phyloP scores from a whole-genome alignment of 2,888 invertebrate genomes.

The Chrysotoxum bicinctum region DNA sequence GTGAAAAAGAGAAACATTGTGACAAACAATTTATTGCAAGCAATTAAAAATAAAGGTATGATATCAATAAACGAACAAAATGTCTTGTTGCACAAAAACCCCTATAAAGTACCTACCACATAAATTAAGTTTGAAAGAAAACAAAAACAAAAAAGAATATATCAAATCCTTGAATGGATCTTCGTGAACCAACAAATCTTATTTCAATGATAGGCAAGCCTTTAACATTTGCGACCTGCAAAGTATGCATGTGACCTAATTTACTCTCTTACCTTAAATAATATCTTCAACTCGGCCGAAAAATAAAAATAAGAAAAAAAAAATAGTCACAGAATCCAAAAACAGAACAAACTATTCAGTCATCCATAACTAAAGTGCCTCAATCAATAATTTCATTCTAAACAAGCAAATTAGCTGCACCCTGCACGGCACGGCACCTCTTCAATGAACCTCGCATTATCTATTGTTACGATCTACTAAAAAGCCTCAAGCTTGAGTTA shows the following conservation, averaged over 20 bases:
- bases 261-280: conserved; percentile 4
- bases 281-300: neutral
- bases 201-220: conserved; percentile 23
- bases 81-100: too few species aligned
- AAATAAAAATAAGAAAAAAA: neutral
- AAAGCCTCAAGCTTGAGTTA: conserved; percentile 65
- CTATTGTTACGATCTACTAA: conserved; percentile 66
- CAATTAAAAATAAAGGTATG: neutral
- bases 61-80: too few species aligned
- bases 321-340: conserved; percentile 38
- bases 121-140: neutral
- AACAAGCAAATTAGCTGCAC: conserved; percentile 70
- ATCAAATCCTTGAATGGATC: conserved; percentile 23
- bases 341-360: conserved; percentile 35
- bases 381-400: conserved; percentile 60
- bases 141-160: neutral
- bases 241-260: conserved; percentile 28
- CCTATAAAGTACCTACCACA: too few species aligned
- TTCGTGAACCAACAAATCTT: conserved; percentile 12
- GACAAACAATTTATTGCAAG: too few species aligned
- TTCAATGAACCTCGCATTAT: conserved; percentile 53
- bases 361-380: conserved; percentile 47
- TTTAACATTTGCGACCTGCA: conserved; percentile 7
- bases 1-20: too few species aligned
- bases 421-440: conserved; percentile 51